Evolutionary conservation across 2,797 vertebrate species (phyloP).

Genomic region (Etheostoma nigrum): DNA sequence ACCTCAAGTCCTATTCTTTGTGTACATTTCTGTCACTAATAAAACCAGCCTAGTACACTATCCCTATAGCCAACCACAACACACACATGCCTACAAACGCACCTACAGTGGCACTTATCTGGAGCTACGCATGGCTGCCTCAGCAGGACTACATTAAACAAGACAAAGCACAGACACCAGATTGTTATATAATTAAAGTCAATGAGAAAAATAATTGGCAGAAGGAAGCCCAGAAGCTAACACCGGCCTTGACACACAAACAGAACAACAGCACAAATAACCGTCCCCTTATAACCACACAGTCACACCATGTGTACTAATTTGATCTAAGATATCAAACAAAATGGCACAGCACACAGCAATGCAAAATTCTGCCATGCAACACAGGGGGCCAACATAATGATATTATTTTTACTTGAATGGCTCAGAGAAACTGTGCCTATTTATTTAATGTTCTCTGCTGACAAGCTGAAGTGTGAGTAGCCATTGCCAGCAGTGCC

Average conservation of each 20-base stretch:
- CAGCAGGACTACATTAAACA: slow-evolving; percentile 10
- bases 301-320: background rate
- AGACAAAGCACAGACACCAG: slow-evolving; percentile 21
- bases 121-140: background rate
- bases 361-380: slow-evolving; percentile 25
- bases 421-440: slow-evolving; percentile 20
- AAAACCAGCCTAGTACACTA: slow-evolving; percentile 12
- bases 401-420: slow-evolving; percentile 17
- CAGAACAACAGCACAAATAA: slow-evolving; percentile 12
- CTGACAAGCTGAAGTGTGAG: slow-evolving; percentile 36
- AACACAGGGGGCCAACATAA: slow-evolving; percentile 13
- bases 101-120: slow-evolving; percentile 11
- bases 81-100: slow-evolving; percentile 34
- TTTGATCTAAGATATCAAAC: slow-evolving; percentile 33
- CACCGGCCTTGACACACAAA: slow-evolving; percentile 35
- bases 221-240: slow-evolving; percentile 33
- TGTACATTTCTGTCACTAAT: slow-evolving; percentile 15
- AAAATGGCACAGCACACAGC: slow-evolving; percentile 19
- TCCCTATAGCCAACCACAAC: slow-evolving; percentile 7
- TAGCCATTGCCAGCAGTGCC: background rate
- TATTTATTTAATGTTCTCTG: slow-evolving; percentile 30
- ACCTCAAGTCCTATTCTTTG: slow-evolving; percentile 19
- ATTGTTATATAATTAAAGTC: slow-evolving; percentile 58
- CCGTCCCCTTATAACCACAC: background rate
- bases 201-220: slow-evolving; percentile 46